These are phyloP conservation scores for Zeuzera pyrina DNA, from an alignment of 2,888 invertebrate species.

Conservation along the genomic window DNA sequence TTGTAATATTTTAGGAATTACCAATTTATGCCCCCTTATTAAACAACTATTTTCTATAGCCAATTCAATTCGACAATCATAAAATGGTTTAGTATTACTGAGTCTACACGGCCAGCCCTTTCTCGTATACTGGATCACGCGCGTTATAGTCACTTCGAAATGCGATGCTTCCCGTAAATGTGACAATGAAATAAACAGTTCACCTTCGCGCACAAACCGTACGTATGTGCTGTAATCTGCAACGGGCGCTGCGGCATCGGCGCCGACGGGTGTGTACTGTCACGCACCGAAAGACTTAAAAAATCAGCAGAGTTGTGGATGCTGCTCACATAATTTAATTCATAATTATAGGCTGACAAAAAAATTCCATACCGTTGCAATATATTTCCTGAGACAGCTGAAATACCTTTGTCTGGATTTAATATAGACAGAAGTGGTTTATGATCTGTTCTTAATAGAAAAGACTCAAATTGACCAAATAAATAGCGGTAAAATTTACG, in stretches of 20 bases:
- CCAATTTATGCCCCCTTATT: constrained; percentile 11
- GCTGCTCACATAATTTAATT: background rate
- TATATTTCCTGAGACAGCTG: constrained; percentile 6
- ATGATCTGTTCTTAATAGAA: constrained; percentile 7
- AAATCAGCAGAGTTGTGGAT: background rate
- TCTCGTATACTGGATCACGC: background rate
- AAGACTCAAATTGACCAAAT: constrained; percentile 5
- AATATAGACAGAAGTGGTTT: constrained; percentile 8
- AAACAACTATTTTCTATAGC: constrained; percentile 3
- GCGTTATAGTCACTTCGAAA: too few species aligned
- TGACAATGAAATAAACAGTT: constrained; percentile 3
- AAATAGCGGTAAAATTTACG: constrained; percentile 10
- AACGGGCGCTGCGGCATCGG: background rate
- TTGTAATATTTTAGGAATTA: constrained; percentile 5
- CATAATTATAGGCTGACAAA: background rate
- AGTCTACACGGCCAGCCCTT: constrained; percentile 5
- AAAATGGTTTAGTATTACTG: background rate
- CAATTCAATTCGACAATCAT: background rate
- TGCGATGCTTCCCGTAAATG: constrained; percentile 1
- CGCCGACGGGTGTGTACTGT: background rate
- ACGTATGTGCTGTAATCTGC: constrained; percentile 7
- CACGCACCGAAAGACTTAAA: constrained; percentile 2
- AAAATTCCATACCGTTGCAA: constrained; percentile 6
- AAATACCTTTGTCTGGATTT: constrained; percentile 5
- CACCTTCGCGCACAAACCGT: constrained; percentile 4